These are phyloP conservation scores for zebrafish (Danio rerio) DNA, from an alignment of 2,113 vertebrate species.

Conservation along the genomic window DNA sequence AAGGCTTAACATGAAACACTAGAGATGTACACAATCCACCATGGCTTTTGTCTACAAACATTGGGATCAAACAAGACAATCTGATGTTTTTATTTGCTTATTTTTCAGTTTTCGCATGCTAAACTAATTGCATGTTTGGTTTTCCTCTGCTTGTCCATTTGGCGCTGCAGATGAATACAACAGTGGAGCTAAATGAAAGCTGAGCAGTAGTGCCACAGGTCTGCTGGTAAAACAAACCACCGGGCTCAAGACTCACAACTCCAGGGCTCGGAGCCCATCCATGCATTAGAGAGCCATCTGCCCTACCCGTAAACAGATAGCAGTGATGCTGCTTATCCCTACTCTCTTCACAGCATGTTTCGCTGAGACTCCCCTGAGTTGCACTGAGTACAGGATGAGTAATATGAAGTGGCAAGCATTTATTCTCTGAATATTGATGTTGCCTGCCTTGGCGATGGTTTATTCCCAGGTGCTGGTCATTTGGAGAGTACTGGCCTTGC, in stretches of 20 bases:
- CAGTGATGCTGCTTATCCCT: constrained; percentile 34
- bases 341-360: constrained; percentile 18
- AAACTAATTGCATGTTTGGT: not conserved
- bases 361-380: not conserved
- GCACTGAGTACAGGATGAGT: constrained; percentile 5
- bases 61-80: not conserved
- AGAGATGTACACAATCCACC: not conserved
- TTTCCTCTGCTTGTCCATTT: not conserved
- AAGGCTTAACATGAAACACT: not conserved
- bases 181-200: constrained; percentile 36
- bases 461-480: constrained; percentile 25
- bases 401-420: constrained; percentile 36
- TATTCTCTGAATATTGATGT: constrained; percentile 25
- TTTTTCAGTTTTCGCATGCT: not conserved
- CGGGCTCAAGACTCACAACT: constrained; percentile 21
- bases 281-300: constrained; percentile 57
- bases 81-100: no score
- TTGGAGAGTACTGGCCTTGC: not conserved
- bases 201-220: constrained; percentile 33
- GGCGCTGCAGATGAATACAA: constrained; percentile 27
- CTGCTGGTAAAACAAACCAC: constrained; percentile 38
- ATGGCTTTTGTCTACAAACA: not conserved
- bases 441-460: not conserved
- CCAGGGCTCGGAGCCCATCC: constrained; percentile 48
- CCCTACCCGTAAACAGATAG: constrained; percentile 35